Base-by-base conservation (phyloP, 2,888 invertebrate genomes). In the Amblyjoppa fuscipennis region DNA sequence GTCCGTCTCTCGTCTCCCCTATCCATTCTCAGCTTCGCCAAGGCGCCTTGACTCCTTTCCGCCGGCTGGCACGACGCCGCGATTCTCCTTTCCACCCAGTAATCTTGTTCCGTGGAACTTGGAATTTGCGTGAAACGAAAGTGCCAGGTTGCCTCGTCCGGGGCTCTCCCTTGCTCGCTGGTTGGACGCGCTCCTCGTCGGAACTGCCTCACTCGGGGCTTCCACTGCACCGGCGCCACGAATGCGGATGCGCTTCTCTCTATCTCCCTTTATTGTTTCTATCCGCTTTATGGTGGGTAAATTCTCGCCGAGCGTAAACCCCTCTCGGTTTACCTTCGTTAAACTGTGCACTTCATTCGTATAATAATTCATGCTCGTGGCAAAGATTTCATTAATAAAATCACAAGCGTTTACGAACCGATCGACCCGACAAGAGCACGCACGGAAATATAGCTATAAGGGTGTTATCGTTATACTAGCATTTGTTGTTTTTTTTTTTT, bases 111-210 rank as follows among this genome's bases (percentile, higher is more conserved):
- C 88, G 87, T 83, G 88, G 84, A 90, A 91, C 90, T 90, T 90
- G 89, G 89, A 91, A 92, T 92, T 92, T 92, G 90, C 90, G 88
- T 86, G 89, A 90, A 88, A 87, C 88, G 86, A 91, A 91, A 92
- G 88, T 90, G 88, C 89, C 81, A 90, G 88, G 90, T 91, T 91
- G 83, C 73, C 64, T 73, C 66, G 81, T 38, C 66, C 53, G 59
- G 28, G 81, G 38, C 41, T 66, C 49, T 61, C 69, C 34, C 70
- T 53, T 16, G 78, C 64, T 81, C 73, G 61, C 66, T 68, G 56
- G 68, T 53, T 56, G 77, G 68, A 68, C 34, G 25, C 51, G 38
- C 69, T 80, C 59, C 75, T 59, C 69, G 45, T 45, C 69, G 31
- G 56, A 31, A 11, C 59, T 73, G 64, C 51, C 56, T 74, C 82